phyloP scores from a whole-genome alignment of 2,888 invertebrate genomes.

The Cacoxenus indagator region DNA sequence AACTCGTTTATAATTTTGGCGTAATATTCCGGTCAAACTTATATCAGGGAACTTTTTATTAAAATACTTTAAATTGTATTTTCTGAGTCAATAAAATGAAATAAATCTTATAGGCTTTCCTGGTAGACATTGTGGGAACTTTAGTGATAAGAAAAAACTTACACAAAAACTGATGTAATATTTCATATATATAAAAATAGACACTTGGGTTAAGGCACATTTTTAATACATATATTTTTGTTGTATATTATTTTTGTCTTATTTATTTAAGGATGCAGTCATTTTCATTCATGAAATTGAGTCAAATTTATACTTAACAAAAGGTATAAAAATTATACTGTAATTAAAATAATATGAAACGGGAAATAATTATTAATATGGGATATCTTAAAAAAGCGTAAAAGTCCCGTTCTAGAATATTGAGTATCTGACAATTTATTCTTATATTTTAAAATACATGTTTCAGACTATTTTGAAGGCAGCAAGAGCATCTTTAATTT shows the following conservation, averaged over 20 bases:
- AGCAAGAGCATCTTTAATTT: conserved; percentile 71
- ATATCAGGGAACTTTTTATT: background rate
- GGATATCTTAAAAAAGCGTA: too few species aligned
- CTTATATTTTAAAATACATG: conserved; percentile 31
- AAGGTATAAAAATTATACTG: background rate
- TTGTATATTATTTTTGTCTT: too few species aligned
- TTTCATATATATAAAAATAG: too few species aligned
- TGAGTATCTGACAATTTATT: background rate
- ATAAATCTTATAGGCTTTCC: too few species aligned
- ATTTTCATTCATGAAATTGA: conserved; percentile 21
- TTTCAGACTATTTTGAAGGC: conserved; percentile 64
- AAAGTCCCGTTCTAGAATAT: background rate
- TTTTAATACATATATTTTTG: too few species aligned
- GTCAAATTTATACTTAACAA: background rate
- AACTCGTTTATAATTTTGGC: too few species aligned
- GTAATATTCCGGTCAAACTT: background rate
- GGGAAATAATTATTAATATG: too few species aligned
- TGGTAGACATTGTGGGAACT: too few species aligned
- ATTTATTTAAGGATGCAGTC: conserved; percentile 29
- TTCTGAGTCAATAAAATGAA: background rate
- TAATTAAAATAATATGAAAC: background rate
- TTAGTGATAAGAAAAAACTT: too few species aligned
- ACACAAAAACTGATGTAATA: too few species aligned
- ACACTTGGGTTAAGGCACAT: conserved; percentile 18
- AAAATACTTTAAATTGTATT: background rate